Conservation (phyloP, 2,113 vertebrate genomes). For the Pseudorasbora parva region DNA sequence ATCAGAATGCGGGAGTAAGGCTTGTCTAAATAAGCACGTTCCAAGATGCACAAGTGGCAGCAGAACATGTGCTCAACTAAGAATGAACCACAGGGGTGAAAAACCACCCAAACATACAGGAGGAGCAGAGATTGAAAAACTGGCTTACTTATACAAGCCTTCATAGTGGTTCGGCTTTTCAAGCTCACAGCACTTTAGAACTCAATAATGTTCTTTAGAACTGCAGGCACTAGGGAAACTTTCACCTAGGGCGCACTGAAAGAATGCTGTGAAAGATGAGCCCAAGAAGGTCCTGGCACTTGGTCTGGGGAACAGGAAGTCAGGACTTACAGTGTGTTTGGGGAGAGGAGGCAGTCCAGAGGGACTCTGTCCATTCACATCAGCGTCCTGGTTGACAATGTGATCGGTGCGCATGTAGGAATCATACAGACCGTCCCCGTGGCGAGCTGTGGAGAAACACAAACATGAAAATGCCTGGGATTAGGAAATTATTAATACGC, state of each 20-base stretch:
- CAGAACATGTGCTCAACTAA: neutral
- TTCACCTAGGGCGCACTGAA: conserved; percentile 14
- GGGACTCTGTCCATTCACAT: conserved; percentile 81
- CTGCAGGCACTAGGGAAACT: conserved; percentile 19
- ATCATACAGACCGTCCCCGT: conserved; percentile 92
- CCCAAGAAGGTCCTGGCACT: conserved; percentile 2
- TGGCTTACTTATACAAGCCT: conserved; percentile 16
- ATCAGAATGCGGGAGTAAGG: neutral
- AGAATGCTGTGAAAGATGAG: neutral
- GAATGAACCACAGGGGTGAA: conserved; percentile 1
- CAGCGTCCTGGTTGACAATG: conserved; percentile 82
- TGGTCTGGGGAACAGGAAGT: conserved; percentile 44
- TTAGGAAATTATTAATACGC: conserved; percentile 6
- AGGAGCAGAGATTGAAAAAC: neutral
- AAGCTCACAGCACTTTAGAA: conserved; percentile 71
- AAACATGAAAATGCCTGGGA: conserved; percentile 8
- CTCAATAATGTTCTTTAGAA: neutral
- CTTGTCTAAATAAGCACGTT: neutral
- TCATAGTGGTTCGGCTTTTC: conserved; percentile 76
- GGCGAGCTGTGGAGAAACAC: conserved; percentile 75
- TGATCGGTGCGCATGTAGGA: conserved; percentile 97
- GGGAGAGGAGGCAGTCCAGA: conserved; percentile 83
- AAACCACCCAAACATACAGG: neutral
- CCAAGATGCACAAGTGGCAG: neutral
- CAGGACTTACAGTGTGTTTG: conserved; percentile 88